These are phyloP conservation scores for Rhea pennata DNA, from an alignment of 2,113 vertebrate genomes.

Conservation along the genomic window DNA sequence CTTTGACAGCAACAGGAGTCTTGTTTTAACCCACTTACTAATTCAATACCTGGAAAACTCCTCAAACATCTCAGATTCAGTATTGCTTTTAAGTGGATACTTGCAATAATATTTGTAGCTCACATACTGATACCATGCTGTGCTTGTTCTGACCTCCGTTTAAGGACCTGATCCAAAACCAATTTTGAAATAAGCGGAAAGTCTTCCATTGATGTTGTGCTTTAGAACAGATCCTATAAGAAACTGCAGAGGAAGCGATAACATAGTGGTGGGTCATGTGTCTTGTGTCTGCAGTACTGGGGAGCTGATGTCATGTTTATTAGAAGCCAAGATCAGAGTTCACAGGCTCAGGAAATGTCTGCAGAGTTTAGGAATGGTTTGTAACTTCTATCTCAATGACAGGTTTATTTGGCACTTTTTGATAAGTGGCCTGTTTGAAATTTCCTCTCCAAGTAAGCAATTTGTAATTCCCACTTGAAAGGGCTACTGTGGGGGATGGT, in stretches of 20 bases:
- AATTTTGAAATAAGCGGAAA: slow-evolving; percentile 26
- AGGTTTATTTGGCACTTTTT: slow-evolving; percentile 79
- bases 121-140: not conserved
- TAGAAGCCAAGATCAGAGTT: slow-evolving; percentile 73
- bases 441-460: slow-evolving; percentile 73
- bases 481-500: slow-evolving; percentile 74
- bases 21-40: not conserved
- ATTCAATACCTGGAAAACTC: slow-evolving; percentile 22
- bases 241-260: slow-evolving; percentile 60
- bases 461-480: slow-evolving; percentile 79
- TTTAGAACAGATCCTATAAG: slow-evolving; percentile 38
- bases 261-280: slow-evolving; percentile 52
- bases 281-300: slow-evolving; percentile 63
- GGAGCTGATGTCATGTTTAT: slow-evolving; percentile 72
- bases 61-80: not conserved
- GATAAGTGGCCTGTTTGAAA: slow-evolving; percentile 79
- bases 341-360: slow-evolving; percentile 73
- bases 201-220: slow-evolving; percentile 40
- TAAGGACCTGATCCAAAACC: slow-evolving; percentile 39
- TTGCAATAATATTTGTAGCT: slow-evolving; percentile 25
- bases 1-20: not conserved
- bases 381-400: slow-evolving; percentile 71
- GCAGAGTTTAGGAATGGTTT: slow-evolving; percentile 71
- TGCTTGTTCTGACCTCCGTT: slow-evolving; percentile 13
- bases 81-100: slow-evolving; percentile 20